These are phyloP conservation scores for Vidua macroura DNA, from an alignment of 2,113 vertebrate genomes.

Conservation along the genomic window DNA sequence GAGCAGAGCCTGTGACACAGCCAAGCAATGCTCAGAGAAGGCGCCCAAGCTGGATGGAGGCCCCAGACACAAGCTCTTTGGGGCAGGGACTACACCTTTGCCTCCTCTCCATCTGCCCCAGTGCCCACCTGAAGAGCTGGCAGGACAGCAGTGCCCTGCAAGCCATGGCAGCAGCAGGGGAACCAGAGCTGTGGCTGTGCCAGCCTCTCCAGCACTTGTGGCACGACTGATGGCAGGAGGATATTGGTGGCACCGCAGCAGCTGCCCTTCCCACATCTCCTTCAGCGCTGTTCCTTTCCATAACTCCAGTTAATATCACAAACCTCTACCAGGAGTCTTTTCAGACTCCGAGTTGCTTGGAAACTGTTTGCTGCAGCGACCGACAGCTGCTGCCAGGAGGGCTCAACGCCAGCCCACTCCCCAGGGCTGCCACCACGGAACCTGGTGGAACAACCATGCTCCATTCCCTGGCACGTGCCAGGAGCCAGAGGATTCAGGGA, in stretches of 20 bases:
- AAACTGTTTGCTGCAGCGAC: constrained; percentile 55
- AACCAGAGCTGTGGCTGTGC: neutral
- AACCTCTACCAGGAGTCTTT: neutral
- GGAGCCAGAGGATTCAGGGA: neutral
- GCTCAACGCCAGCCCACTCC: neutral
- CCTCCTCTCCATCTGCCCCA: neutral
- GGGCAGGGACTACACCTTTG: neutral
- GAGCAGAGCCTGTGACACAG: neutral
- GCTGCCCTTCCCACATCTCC: neutral
- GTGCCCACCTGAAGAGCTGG: neutral
- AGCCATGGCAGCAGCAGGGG: neutral
- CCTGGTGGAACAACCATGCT: neutral
- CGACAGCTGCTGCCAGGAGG: neutral
- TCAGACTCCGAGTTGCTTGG: constrained; percentile 54
- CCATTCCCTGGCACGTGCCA: neutral
- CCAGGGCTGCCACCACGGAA: neutral
- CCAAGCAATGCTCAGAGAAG: neutral
- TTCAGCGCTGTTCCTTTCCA: neutral
- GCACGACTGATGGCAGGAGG: neutral
- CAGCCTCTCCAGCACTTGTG: neutral
- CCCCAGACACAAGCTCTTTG: neutral
- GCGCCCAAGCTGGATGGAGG: neutral
- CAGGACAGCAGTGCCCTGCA: neutral
- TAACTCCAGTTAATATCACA: neutral
- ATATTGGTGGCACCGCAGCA: neutral